These are phyloP conservation scores for Scyliorhinus canicula DNA, from an alignment of 2,797 vertebrate species.

Conservation along the genomic window DNA sequence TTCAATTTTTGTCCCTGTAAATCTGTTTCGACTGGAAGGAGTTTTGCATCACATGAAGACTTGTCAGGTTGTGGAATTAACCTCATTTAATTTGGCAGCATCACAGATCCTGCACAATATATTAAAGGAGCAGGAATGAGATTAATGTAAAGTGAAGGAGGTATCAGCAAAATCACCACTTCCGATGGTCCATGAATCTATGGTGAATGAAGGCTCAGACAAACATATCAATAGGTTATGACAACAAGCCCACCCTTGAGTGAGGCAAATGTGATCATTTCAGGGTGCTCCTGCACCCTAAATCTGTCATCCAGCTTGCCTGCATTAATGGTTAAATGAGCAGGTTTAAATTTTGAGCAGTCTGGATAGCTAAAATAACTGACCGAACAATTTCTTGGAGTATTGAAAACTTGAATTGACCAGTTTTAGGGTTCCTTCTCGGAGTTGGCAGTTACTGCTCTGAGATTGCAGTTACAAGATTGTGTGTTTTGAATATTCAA, in stretches of 20 bases:
- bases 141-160: neutral
- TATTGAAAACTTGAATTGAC: neutral
- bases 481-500: neutral
- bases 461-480: neutral
- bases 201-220: neutral
- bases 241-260: neutral
- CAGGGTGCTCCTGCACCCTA: neutral
- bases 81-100: neutral
- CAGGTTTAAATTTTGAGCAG: neutral
- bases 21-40: neutral
- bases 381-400: neutral
- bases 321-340: neutral
- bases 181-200: neutral
- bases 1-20: neutral
- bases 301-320: neutral
- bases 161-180: neutral
- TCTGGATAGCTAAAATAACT: neutral
- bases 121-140: neutral
- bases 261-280: neutral
- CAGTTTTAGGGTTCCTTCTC: neutral
- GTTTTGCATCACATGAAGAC: neutral
- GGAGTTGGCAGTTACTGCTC: neutral
- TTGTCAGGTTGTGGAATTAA: neutral
- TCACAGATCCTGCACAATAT: neutral
- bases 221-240: neutral